Evolutionary conservation across 37 sponge, comb jelly and placozoan species (phyloP).

Genomic region (Haliclona indistincta): DNA sequence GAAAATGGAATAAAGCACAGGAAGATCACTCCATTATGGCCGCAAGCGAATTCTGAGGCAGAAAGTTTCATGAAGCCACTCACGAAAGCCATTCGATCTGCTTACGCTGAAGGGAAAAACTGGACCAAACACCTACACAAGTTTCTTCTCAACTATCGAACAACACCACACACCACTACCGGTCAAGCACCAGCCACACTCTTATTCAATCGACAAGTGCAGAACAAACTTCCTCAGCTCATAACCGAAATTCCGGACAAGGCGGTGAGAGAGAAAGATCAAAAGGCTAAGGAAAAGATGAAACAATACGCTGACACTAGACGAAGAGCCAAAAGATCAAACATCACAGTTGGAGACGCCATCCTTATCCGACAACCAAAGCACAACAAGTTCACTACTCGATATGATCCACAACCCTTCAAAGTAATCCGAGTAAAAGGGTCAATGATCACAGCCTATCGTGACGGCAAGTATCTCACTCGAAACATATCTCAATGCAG

Average conservation of each 20-base stretch:
- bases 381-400: conserved; percentile 39
- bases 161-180: conserved; percentile 40
- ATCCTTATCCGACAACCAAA: conserved; percentile 33
- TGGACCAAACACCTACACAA: conserved; percentile 38
- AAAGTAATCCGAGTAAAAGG: conserved; percentile 24
- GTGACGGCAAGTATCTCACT: conserved; percentile 36
- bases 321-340: not conserved
- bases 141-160: conserved; percentile 42
- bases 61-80: conserved; percentile 60
- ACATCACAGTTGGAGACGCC: conserved; percentile 33
- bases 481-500: conserved; percentile 30
- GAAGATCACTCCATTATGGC: conserved; percentile 35
- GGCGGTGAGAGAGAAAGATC: conserved; percentile 15
- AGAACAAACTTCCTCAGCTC: conserved; percentile 30
- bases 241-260: not conserved
- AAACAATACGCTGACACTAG: conserved; percentile 12
- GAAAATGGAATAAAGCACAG: conserved; percentile 34
- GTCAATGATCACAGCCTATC: conserved; percentile 37
- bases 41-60: conserved; percentile 48
- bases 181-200: conserved; percentile 25
- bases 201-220: conserved; percentile 28
- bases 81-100: conserved; percentile 37
- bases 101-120: conserved; percentile 30
- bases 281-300: conserved; percentile 28
- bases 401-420: conserved; percentile 40